Percentiles rank a stretch among this genome's conserved stretches.
Evolutionary conservation across 1,140 invertebrate genomes (phyloP).

Genomic region (Papilio polytes): DNA sequence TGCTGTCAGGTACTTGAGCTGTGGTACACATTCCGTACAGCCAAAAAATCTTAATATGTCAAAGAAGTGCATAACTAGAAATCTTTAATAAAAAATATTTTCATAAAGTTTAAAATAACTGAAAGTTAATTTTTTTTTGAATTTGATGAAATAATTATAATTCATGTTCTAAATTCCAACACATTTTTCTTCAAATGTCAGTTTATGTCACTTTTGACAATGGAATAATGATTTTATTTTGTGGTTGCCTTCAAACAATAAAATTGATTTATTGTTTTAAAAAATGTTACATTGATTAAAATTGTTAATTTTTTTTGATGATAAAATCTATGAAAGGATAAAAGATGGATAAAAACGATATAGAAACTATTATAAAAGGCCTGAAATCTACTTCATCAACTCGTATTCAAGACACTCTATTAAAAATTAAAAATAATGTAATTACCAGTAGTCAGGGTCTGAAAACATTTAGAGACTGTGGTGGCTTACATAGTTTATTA

Average conservation of each 20-base stretch:
- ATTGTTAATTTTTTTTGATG: neutral
- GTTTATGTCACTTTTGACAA: conserved; percentile 10
- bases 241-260: neutral
- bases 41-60: neutral
- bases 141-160: neutral
- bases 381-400: conserved; percentile 74
- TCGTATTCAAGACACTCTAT: conserved; percentile 70
- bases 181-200: neutral
- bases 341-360: conserved; percentile 74
- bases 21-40: neutral
- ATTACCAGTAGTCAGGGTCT: conserved; percentile 71
- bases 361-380: conserved; percentile 69
- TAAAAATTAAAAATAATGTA: conserved; percentile 75
- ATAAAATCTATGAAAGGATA: neutral
- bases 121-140: too few species aligned
- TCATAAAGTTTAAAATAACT: too few species aligned
- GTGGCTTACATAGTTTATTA: conserved; percentile 73
- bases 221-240: neutral
- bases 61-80: neutral
- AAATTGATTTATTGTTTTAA: conserved; percentile 25
- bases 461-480: conserved; percentile 74
- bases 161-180: neutral
- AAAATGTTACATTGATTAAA: neutral
- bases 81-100: too few species aligned
- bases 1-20: conserved; percentile 9